Evolutionary conservation across 2,113 vertebrate genomes (phyloP).

Genomic region (Elaphurus davidianus): DNA sequence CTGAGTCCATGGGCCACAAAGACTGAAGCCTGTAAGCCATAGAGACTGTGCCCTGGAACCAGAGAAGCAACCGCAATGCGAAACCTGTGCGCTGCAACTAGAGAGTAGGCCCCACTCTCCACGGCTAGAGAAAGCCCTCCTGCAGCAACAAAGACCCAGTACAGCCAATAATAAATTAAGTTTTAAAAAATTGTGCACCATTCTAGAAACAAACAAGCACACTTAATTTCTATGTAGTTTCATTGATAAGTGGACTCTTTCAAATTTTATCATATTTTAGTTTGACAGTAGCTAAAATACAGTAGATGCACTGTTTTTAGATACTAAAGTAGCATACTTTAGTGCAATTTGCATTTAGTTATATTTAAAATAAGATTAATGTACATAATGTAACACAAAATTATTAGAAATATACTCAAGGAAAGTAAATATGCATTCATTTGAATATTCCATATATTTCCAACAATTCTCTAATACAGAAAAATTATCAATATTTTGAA

Average conservation of each 20-base stretch:
- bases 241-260: background rate
- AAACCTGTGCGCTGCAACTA: background rate
- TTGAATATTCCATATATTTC: background rate
- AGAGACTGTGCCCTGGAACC: background rate
- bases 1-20: background rate
- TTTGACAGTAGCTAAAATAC: background rate
- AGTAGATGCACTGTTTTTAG: background rate
- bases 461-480: background rate
- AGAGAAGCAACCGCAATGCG: background rate
- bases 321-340: background rate
- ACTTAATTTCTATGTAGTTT: background rate
- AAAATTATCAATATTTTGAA: background rate
- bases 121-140: background rate
- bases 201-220: background rate
- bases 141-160: background rate
- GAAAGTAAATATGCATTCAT: background rate
- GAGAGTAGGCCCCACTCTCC: background rate
- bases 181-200: background rate
- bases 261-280: background rate
- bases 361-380: background rate
- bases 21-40: background rate
- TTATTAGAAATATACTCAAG: background rate
- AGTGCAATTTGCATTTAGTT: background rate
- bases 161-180: background rate
- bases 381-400: background rate